Conservation (phyloP, 2,113 vertebrate species). For the Castor canadensis region DNA sequence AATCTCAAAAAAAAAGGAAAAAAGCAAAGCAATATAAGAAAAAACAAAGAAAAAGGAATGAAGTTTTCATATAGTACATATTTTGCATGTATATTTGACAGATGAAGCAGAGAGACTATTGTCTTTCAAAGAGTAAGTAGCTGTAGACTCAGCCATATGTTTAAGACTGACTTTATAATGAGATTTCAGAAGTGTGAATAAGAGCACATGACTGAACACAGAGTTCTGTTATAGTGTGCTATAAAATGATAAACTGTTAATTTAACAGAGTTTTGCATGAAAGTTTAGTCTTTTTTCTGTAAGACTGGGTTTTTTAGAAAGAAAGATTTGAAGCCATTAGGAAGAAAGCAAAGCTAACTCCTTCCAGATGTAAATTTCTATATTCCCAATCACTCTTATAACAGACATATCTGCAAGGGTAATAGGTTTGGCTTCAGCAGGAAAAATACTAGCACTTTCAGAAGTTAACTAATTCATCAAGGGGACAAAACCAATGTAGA, state of each 20-base stretch:
- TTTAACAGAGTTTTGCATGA: constrained; percentile 63
- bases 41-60: not conserved
- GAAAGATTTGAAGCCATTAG: constrained; percentile 52
- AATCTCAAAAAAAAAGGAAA: not conserved
- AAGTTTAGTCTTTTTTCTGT: constrained; percentile 50
- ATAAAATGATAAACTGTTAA: constrained; percentile 65
- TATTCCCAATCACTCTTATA: not conserved
- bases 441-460: constrained; percentile 5
- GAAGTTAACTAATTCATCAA: constrained; percentile 37
- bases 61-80: constrained; percentile 5
- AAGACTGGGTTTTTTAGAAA: constrained; percentile 49
- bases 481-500: not conserved
- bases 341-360: constrained; percentile 25
- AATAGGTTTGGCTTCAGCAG: not conserved
- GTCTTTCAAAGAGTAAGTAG: constrained; percentile 18
- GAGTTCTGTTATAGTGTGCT: not conserved
- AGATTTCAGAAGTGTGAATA: constrained; percentile 34
- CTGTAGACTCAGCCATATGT: constrained; percentile 11
- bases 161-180: constrained; percentile 60
- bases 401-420: not conserved
- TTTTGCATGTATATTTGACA: constrained; percentile 31
- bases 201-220: not conserved
- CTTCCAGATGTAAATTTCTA: constrained; percentile 37
- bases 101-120: not conserved
- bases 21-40: too few relatives aligned